Base-by-base conservation (phyloP, 2,113 vertebrate genomes). In the Rana temporaria region DNA sequence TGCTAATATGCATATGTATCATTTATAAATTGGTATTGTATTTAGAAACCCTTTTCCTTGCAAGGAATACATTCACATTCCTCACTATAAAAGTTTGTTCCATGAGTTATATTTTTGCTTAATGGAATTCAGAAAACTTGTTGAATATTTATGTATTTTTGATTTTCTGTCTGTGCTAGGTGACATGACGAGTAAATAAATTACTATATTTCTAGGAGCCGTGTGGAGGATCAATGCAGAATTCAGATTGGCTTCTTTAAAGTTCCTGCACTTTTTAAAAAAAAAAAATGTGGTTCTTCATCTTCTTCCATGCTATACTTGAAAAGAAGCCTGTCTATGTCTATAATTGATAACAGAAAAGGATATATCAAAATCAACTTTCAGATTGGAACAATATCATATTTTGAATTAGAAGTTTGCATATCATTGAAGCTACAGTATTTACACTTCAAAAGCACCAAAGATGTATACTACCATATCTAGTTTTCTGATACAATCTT, bases 61-160 rank as follows among this genome's bases (percentile, higher is more conserved):
- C 38, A 65, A 53, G 7, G 17, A 65, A 11, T 8, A 18, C 38
- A 52, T 79, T 57, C 26, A 16, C 12, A 67, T 68, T 79, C 77
- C 19, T 16, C 9, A 6, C 14, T 65, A 22, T 78, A 55, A n/a
- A 57, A 68, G 77, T 79, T 65, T 79, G 24, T 67, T 67, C 64
- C 26, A 68, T 67, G 67, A 79, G 77, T 79, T 68, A 79, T 79
- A 79, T 67, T 68, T 79, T 66, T 67, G 63, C 48, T 64, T 53
- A 66, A 57, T 79, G 64, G 53, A 78, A 78, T 78, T 66, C 76
- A 24, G 55, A 17, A 70, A 80, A 80, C 78, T 62, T 71, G 55
- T 80, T 80, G 78, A 80, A 80, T 80, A 80, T 80, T 80, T 62
- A 80, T 80, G 78, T 80, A 70, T 80, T 80, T 70, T 80, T 80